Percentiles rank a stretch among this genome's conserved stretches.
phyloP scores from a whole-genome alignment of 2,888 invertebrate genomes.

The Volucella bombylans region DNA sequence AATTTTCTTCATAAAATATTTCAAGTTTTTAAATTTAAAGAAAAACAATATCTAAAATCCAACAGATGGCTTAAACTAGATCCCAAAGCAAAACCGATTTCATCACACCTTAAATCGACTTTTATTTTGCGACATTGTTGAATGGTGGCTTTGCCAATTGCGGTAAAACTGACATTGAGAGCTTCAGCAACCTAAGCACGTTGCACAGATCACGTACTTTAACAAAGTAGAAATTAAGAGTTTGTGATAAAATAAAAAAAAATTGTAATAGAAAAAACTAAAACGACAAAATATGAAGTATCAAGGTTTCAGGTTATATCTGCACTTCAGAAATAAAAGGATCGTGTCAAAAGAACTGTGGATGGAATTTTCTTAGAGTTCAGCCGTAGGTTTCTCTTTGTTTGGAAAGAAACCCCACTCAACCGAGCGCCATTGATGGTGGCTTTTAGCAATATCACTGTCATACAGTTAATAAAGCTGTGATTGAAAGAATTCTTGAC shows the following conservation, averaged over 20 bases:
- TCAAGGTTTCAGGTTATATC: constrained; percentile 15
- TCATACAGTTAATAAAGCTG: too few relatives aligned
- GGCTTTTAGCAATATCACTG: too few relatives aligned
- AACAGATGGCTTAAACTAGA: constrained; percentile 4
- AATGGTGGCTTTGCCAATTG: constrained; percentile 24
- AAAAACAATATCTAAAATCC: constrained; percentile 11
- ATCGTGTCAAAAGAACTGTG: not conserved
- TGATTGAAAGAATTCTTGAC: too few relatives aligned
- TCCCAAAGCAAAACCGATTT: constrained; percentile 35
- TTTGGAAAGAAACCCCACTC: not conserved
- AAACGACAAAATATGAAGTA: not conserved
- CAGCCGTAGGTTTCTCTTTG: not conserved
- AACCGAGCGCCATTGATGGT: too few relatives aligned
- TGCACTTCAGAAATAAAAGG: constrained; percentile 10
- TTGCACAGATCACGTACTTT: constrained; percentile 5
- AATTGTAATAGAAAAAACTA: too few relatives aligned
- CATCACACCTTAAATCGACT: not conserved
- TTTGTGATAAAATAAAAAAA: constrained; percentile 2
- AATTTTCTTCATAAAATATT: too few relatives aligned
- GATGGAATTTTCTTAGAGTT: not conserved
- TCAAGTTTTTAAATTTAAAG: not conserved
- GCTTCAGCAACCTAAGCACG: constrained; percentile 4
- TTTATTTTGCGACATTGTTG: not conserved
- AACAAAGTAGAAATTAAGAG: not conserved
- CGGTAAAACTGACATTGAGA: constrained; percentile 53